Percentiles rank a stretch among this genome's conserved stretches.
phyloP scores from a whole-genome alignment of 2,113 vertebrate species.

The Morone saxatilis region DNA sequence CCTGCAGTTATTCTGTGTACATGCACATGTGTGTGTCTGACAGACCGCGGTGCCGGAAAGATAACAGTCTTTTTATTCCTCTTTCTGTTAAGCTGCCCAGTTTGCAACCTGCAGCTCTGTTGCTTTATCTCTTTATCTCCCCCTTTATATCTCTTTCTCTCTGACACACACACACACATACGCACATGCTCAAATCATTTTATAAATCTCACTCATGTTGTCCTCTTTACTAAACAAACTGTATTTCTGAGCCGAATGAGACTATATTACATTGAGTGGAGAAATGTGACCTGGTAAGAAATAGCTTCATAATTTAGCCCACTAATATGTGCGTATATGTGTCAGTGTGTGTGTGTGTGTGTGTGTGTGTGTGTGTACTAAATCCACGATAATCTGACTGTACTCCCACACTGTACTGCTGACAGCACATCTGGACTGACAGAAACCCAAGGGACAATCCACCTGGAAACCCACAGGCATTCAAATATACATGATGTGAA shows the following conservation, averaged over 20 bases:
- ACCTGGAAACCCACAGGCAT: conserved; percentile 1
- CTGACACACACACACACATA: not conserved
- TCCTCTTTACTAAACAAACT: conserved; percentile 30
- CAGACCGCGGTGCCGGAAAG: conserved; percentile 48
- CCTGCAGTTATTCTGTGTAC: conserved; percentile 63
- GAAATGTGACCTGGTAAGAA: not conserved
- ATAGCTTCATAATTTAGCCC: not conserved
- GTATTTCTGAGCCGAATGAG: not conserved
- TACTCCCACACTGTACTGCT: conserved; percentile 36
- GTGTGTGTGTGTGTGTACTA: conserved; percentile 10
- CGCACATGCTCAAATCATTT: conserved; percentile 27
- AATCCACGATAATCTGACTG: conserved; percentile 61
- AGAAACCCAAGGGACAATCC: conserved; percentile 23
- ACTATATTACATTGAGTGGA: not conserved
- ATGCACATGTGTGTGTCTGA: conserved; percentile 54
- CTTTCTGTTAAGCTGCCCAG: conserved; percentile 64
- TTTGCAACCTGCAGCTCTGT: conserved; percentile 69
- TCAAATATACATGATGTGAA: not conserved
- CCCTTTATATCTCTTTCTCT: conserved; percentile 17
- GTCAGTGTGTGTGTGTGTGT: not conserved
- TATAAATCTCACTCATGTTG: conserved; percentile 9
- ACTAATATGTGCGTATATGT: conserved; percentile 16
- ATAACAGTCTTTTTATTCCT: conserved; percentile 71
- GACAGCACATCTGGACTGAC: conserved; percentile 52
- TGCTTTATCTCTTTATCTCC: conserved; percentile 52